Evolutionary conservation across 2,888 invertebrate species (phyloP).

Genomic region (Cryptocheilus praepositus): DNA sequence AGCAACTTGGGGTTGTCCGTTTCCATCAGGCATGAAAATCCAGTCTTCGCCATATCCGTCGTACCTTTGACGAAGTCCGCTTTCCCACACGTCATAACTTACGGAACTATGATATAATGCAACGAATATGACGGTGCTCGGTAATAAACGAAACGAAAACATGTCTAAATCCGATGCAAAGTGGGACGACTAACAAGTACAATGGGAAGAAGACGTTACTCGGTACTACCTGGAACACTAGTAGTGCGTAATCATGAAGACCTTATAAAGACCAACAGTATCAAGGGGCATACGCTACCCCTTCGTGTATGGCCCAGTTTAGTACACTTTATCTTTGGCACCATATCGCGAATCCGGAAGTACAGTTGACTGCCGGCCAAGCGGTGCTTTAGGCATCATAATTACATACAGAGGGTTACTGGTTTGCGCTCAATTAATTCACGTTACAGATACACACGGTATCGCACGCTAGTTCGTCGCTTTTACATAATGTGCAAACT

Average conservation of each 20-base stretch:
- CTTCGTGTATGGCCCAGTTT: slow-evolving; percentile 59
- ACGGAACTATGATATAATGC: slow-evolving; percentile 1
- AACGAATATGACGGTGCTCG: slow-evolving; percentile 5
- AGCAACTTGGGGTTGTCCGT: slow-evolving; percentile 71
- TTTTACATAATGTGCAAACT: too few species aligned
- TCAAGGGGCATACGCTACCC: slow-evolving; percentile 40
- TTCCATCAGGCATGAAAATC: slow-evolving; percentile 74
- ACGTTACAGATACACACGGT: slow-evolving; percentile 24
- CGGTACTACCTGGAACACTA: background rate
- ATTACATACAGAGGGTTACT: slow-evolving; percentile 51
- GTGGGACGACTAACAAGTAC: background rate
- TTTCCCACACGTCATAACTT: slow-evolving; percentile 49
- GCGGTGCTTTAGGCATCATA: slow-evolving; percentile 50
- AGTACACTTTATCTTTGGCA: slow-evolving; percentile 52
- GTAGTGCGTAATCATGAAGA: slow-evolving; percentile 6
- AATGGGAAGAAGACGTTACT: slow-evolving; percentile 7
- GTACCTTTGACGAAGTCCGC: slow-evolving; percentile 63
- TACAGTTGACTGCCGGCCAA: slow-evolving; percentile 48
- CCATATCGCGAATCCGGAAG: slow-evolving; percentile 63
- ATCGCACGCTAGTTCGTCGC: slow-evolving; percentile 27
- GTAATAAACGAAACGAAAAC: slow-evolving; percentile 3
- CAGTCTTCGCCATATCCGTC: slow-evolving; percentile 73
- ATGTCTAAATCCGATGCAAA: background rate
- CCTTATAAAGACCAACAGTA: slow-evolving; percentile 60
- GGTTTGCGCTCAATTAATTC: slow-evolving; percentile 47